Conservation (phyloP, 2,797 vertebrate genomes). For the Salmo trutta region DNA sequence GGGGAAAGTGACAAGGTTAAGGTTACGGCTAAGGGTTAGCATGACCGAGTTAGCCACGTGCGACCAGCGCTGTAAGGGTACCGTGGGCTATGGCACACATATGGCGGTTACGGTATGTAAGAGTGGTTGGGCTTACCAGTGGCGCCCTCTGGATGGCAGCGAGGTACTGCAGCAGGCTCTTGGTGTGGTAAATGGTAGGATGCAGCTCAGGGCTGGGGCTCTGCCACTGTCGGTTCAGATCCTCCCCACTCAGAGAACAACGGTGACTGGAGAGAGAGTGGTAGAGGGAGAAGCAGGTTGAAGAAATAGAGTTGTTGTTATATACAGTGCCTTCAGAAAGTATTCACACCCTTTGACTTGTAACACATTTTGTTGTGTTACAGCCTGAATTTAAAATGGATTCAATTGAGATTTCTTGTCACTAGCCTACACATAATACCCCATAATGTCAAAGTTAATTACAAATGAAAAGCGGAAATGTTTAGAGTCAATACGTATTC, state of each 20-base stretch:
- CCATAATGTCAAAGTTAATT: no score
- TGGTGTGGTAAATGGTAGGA: constrained; percentile 97
- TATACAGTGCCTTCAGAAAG: no score
- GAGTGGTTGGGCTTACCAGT: constrained; percentile 79
- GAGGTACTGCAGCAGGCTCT: constrained; percentile 95
- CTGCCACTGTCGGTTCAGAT: constrained; percentile 98
- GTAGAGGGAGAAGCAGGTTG: background rate
- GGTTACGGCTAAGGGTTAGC: background rate
- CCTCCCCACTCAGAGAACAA: constrained; percentile 98
- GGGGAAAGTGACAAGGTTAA: background rate
- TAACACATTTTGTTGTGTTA: no score
- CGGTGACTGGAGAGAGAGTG: constrained; percentile 83
- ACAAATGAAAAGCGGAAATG: no score
- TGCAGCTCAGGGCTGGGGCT: constrained; percentile 92
- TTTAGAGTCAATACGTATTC: no score
- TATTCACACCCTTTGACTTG: no score
- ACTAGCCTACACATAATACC: no score
- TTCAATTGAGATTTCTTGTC: no score
- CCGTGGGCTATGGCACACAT: no score
- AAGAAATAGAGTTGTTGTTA: constrained; percentile 10
- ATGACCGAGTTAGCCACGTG: background rate
- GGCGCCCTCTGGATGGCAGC: constrained; percentile 90
- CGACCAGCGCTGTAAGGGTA: no score
- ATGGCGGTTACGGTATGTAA: background rate
- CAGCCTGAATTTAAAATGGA: no score